Evolutionary conservation across 2,113 vertebrate species (phyloP), one percentile per base, ranked within the genome.

Genomic region (Rhombomys opimus): DNA sequence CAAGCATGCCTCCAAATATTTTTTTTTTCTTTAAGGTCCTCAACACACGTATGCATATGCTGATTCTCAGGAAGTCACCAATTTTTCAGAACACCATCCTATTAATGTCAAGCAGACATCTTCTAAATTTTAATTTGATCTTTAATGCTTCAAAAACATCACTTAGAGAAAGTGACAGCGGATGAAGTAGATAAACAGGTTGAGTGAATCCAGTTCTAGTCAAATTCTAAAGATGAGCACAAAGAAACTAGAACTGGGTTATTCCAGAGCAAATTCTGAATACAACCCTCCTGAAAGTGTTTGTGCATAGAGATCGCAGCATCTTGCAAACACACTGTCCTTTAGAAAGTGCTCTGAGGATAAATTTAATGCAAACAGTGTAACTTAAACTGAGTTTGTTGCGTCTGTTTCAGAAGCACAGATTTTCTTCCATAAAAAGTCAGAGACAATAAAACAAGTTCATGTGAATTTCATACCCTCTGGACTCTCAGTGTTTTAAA

Each of bases 401-500:
- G 6, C 18, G 30, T 80, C 57, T 0, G 1, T 50, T 22, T 80
- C 12, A 23, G 15, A 27, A 14, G 61, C 11, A 75, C 73, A 35
- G 14, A n/a, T 70, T 88, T 90, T 54, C 30, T 88, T 80, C 54
- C 41, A 25, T 38, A 18, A 91, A 89, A n/a, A 59, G 73, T 93
- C 73, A 82, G 18, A 87, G 38, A 35, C 20, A 57, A 20, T 91
- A 86, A 70, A 86, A 73, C 67, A 68, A 91, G 32, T 65, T 92
- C 8, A 32, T 27, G 75, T 65, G 5, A 94, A 91, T 89, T 89
- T 68, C 18, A 86, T 5, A 81, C 35, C 46, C 41, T 38, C 87
- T 81, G 46, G 85, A 77, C 68, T 89, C 46, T 96, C 61, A 61
- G 25, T 73, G n/a, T 86, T 90, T 90, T 86, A 59, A 90, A 72